Evolutionary conservation across 2,888 invertebrate genomes (phyloP), one percentile per base, ranked within the genome.

Genomic region (Anorthoa munda): DNA sequence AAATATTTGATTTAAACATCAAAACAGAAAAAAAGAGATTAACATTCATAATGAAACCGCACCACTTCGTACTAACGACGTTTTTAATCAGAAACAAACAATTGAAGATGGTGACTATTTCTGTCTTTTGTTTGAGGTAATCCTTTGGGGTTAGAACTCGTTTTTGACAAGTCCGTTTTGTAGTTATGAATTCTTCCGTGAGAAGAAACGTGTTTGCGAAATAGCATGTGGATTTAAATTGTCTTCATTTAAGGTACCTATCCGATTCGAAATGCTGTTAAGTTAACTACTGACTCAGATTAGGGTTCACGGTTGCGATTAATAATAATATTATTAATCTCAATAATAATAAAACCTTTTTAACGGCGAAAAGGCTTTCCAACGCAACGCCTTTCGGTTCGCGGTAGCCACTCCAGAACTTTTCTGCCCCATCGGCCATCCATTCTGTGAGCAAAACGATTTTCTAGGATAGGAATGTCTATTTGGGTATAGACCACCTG

Each of bases 71-170:
- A 7, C 70, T 75, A 83, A 77, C 71, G 66, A 81, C 68, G 72
- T 71, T 70, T 72, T 82, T 84, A 86, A 86, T 80, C 78, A 77
- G 80, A 82, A 76, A 84, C 72, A 78, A 63, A 82, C 75, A 84
- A 74, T 66, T 31, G 51, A 4, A 45, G 59, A 56, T 26, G n/a
- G 72, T 77, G 75, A 82, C 82, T 74, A 74, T 53, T 66, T 66
- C 21, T 48, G 21, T 5, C 59, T 67, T 65, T 85, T 85, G 81
- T 84, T 77, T 81, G 48, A 46, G 4, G 0, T 84, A 85, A 82
- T 82, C 86, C 68, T 51, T 46, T 51, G 26, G 82, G 81, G 66
- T 64, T 66, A 58, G n/a, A 71, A 86, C 86, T 31, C 7, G 84
- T 82, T 84, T 60, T 61, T 18, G 56, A 58, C 21, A 21, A 39